phyloP scores from a whole-genome alignment of 2,888 invertebrate genomes.

The Ptilodon capucinus region DNA sequence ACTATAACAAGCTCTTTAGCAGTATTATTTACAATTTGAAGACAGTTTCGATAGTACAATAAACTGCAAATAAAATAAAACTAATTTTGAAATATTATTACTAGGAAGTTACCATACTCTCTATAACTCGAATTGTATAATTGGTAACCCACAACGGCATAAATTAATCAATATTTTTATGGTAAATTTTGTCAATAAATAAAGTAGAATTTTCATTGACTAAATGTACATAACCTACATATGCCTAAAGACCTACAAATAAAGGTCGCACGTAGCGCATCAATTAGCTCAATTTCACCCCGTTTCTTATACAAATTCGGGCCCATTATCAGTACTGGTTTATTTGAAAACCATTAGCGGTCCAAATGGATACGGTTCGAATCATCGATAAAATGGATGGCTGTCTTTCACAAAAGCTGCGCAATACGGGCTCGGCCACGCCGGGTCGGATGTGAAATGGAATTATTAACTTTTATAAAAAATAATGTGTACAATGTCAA shows the following conservation, averaged over 20 bases:
- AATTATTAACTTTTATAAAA: conserved; percentile 46
- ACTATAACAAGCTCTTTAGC: too few species aligned
- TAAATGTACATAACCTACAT: background rate
- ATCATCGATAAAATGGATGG: conserved; percentile 64
- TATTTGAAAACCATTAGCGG: conserved; percentile 75
- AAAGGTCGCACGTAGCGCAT: conserved; percentile 36
- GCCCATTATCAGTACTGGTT: conserved; percentile 62
- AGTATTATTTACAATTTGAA: too few species aligned
- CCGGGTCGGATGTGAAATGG: conserved; percentile 48
- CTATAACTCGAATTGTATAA: too few species aligned
- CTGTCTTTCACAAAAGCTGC: conserved; percentile 58
- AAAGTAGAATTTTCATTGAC: background rate
- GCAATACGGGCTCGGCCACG: conserved; percentile 19
- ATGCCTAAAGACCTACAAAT: conserved; percentile 11
- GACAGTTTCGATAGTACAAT: too few species aligned
- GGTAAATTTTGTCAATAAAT: too few species aligned
- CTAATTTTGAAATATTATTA: too few species aligned
- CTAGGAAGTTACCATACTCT: too few species aligned
- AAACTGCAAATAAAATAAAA: too few species aligned
- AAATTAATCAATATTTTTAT: too few species aligned
- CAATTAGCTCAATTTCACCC: conserved; percentile 57
- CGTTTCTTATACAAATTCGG: conserved; percentile 57
- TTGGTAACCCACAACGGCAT: too few species aligned
- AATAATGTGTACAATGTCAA: conserved; percentile 23
- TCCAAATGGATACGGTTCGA: conserved; percentile 56